Percentiles rank a stretch among this genome's conserved stretches.
phyloP scores from a whole-genome alignment of 2,888 invertebrate genomes.

The Polyploca ridens region DNA sequence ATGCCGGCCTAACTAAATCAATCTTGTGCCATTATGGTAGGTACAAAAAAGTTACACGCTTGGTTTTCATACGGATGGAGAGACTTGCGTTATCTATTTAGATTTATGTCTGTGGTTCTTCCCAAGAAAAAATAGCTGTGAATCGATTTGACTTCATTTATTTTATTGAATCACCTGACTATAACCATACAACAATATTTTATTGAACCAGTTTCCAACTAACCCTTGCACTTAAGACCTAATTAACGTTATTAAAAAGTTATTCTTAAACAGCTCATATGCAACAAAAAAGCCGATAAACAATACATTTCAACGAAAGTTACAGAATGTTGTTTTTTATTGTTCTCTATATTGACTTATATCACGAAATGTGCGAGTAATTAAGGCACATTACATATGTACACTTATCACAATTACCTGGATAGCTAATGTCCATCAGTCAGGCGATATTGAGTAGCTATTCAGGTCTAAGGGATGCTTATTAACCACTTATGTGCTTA shows the following conservation, averaged over 20 bases:
- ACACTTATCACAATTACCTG: slow-evolving; percentile 1
- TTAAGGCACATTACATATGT: slow-evolving; percentile 1
- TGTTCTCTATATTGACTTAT: slow-evolving; percentile 5
- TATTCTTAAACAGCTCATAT: background rate
- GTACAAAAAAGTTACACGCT: no score
- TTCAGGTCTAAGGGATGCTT: background rate
- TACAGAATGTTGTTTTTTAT: slow-evolving; percentile 1
- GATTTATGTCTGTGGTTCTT: no score
- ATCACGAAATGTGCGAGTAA: slow-evolving; percentile 4
- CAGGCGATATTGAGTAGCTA: background rate
- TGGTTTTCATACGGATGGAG: no score
- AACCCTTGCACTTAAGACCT: background rate
- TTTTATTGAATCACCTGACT: no score
- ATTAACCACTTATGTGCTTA: background rate
- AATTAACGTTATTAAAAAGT: background rate
- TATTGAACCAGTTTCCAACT: no score
- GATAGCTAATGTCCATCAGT: background rate
- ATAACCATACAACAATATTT: no score
- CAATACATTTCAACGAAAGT: background rate
- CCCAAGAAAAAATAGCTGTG: no score
- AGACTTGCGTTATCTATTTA: no score
- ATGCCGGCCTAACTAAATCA: no score
- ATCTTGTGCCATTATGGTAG: no score
- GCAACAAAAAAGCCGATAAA: background rate
- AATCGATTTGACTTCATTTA: no score